phyloP scores from a whole-genome alignment of 1,140 invertebrate species.

The Drosophila suzukii region DNA sequence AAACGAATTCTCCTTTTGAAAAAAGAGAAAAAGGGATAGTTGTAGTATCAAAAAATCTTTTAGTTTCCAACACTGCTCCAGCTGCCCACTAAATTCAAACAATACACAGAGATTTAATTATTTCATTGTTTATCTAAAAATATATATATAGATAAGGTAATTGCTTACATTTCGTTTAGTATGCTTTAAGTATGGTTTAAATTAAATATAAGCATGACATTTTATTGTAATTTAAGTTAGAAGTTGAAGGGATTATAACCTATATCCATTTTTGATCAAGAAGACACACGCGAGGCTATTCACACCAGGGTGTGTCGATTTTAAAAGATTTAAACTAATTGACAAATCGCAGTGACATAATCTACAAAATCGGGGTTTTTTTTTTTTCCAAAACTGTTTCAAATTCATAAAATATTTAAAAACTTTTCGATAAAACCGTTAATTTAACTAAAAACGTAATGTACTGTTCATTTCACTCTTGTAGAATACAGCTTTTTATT shows the following conservation, averaged over 20 bases:
- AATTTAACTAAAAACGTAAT: no score
- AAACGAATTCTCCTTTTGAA: neutral
- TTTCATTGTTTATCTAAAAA: constrained; percentile 43
- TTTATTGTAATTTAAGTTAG: neutral
- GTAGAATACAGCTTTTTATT: neutral
- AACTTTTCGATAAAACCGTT: neutral
- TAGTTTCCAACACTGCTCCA: neutral
- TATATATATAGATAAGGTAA: constrained; percentile 37
- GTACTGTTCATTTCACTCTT: neutral
- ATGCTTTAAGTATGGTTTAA: constrained; percentile 12
- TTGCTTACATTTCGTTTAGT: constrained; percentile 17
- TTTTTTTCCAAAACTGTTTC: neutral
- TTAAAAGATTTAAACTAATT: neutral
- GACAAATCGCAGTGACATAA: neutral
- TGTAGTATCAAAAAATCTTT: no score
- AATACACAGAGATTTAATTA: constrained; percentile 4
- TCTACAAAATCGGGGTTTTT: no score
- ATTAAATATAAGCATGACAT: neutral
- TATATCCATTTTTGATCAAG: constrained; percentile 13
- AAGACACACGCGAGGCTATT: constrained; percentile 15
- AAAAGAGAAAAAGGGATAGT: neutral
- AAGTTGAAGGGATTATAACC: constrained; percentile 20
- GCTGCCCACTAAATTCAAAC: neutral
- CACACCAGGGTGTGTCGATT: constrained; percentile 9
- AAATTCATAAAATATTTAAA: neutral